Evolutionary conservation across 2,797 vertebrate species (phyloP), one percentile per base, ranked within the genome.

Genomic region (Macroramphosus scolopax): DNA sequence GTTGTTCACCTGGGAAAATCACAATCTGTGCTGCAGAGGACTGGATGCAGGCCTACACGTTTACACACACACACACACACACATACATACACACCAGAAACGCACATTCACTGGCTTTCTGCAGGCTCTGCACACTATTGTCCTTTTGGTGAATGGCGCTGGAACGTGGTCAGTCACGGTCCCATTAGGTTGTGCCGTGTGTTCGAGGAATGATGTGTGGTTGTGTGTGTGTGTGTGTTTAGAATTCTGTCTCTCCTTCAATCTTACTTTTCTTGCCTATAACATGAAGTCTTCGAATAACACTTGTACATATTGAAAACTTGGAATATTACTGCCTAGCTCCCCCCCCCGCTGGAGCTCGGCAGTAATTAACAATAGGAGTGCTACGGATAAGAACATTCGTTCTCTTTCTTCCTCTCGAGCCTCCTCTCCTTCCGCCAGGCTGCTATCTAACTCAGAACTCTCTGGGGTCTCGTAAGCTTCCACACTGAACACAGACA

Each of bases 1-100:
- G 44, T 33, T 14, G 75, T 89, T 89, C 87, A 89, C 87, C 86
- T 87, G 88, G 87, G 87, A 88, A 89, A 87, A 76, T 73, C 67
- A 32, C 88, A 88, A 87, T 85, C 88, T 89, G 87, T 84, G 82
- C 69, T 10, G 51, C 26, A 11, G 1, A 48, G 3, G 61, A 65
- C 39, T 1, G 34, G 57, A 68, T 75, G 34, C 36, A 40, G 47
- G 47, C 45, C 40, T 12, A 20, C 8, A 13, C 32, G 31, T 43
- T 17, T 2, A 45, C 41, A 35, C 44, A 37, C 40, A 42, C 48
- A 25, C 50, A 25, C 17, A 48, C 42, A 32, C 47, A 43, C 39
- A 14, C 25, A 25, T 11, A 9, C 3, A 41, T 18, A 28, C 16
- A 22, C 45, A 17, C 45, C 31, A 56, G 32, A 68, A 38, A 60